Percentiles rank a stretch among this genome's conserved stretches.
Evolutionary conservation across 2,113 vertebrate species (phyloP).

Genomic region (Psophia crepitans): DNA sequence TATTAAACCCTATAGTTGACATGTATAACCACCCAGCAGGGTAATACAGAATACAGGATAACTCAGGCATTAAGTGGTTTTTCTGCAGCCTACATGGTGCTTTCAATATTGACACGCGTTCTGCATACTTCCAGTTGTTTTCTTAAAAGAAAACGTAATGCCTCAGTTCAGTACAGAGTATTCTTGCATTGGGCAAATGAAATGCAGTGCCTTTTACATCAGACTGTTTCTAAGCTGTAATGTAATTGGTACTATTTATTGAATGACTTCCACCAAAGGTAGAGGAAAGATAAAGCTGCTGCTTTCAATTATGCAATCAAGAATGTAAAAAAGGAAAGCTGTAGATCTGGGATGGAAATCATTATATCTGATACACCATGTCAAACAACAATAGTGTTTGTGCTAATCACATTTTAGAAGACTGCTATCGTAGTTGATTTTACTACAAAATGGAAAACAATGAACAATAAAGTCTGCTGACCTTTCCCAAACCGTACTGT

Average conservation of each 20-base stretch:
- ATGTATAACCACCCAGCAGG: conserved; percentile 9
- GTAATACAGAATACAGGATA: background rate
- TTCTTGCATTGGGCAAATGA: background rate
- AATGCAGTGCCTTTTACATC: background rate
- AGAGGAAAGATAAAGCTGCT: conserved; percentile 42
- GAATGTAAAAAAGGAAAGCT: background rate
- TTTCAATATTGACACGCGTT: background rate
- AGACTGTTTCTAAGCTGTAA: background rate
- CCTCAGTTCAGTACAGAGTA: background rate
- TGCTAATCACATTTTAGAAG: conserved; percentile 26
- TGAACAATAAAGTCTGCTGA: background rate
- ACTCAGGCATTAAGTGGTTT: conserved; percentile 18
- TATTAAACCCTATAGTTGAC: conserved; percentile 4
- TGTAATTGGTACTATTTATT: background rate
- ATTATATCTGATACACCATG: conserved; percentile 15
- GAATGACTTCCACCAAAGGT: background rate
- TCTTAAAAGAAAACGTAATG: background rate
- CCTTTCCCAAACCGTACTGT: background rate
- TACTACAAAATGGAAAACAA: conserved; percentile 2
- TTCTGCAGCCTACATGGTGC: background rate
- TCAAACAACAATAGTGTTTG: conserved; percentile 49
- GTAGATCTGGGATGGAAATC: conserved; percentile 17
- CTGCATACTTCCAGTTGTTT: background rate
- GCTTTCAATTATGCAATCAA: conserved; percentile 58
- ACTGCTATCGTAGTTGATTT: background rate